phyloP scores from a whole-genome alignment of 2,113 vertebrate genomes.

The Aplodontia rufa region DNA sequence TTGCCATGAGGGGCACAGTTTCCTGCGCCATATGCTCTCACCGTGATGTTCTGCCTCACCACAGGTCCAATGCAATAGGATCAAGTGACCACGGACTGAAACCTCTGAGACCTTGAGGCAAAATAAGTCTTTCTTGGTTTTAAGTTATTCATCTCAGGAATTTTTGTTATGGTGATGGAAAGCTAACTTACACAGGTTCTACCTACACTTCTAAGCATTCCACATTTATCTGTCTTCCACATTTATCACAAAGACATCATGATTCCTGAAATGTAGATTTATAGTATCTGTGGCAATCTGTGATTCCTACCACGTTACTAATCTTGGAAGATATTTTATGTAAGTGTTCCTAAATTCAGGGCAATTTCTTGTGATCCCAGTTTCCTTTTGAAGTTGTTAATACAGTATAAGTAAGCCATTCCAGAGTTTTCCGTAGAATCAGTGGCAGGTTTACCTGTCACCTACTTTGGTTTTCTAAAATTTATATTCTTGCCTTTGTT shows the following conservation, averaged over 20 bases:
- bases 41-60: not conserved
- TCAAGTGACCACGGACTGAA: not conserved
- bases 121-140: not conserved
- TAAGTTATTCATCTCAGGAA: not conserved
- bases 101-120: not conserved
- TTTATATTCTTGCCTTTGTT: not conserved
- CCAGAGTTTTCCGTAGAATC: not conserved
- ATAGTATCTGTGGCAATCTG: not conserved
- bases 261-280: slow-evolving; percentile 5
- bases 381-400: not conserved
- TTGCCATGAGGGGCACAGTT: not conserved
- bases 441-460: not conserved
- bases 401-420: slow-evolving; percentile 8
- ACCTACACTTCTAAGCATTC: not conserved
- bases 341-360: slow-evolving; percentile 3
- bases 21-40: not conserved
- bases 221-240: not conserved
- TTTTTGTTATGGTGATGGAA: not conserved
- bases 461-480: not conserved
- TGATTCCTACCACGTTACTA: not conserved
- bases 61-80: not conserved
- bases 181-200: not conserved
- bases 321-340: not conserved
- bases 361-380: not conserved
- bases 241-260: not conserved